A percentile compares a stretch with the other conserved stretches of the same genome.
phyloP scores from a whole-genome alignment of 1,140 invertebrate genomes.

The Lasaia peninsularis region DNA sequence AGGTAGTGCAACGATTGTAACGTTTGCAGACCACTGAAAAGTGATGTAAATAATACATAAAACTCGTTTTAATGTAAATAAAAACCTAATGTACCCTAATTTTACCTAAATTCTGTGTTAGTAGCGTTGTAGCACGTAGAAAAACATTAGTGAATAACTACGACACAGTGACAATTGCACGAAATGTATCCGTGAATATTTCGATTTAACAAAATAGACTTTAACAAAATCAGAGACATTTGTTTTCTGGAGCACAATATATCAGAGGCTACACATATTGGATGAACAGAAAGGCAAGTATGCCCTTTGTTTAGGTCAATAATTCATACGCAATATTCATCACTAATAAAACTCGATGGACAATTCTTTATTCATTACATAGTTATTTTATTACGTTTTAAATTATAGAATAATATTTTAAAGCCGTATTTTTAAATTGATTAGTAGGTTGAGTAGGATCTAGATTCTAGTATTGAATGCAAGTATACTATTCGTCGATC shows the following conservation, averaged over 20 bases:
- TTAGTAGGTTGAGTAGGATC: not conserved
- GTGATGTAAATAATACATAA: slow-evolving; percentile 74
- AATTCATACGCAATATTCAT: slow-evolving; percentile 18
- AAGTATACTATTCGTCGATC: slow-evolving; percentile 24
- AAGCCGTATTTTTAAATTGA: not conserved
- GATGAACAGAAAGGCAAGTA: slow-evolving; percentile 75
- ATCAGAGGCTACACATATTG: slow-evolving; percentile 62
- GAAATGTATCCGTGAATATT: slow-evolving; percentile 62
- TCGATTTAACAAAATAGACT: slow-evolving; percentile 38
- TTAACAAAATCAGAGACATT: slow-evolving; percentile 44
- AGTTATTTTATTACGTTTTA: no score
- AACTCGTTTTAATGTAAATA: slow-evolving; percentile 60
- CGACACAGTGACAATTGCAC: slow-evolving; percentile 64
- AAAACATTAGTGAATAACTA: slow-evolving; percentile 52
- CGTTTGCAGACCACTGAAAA: slow-evolving; percentile 64
- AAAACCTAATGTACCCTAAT: slow-evolving; percentile 40
- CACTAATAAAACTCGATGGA: not conserved
- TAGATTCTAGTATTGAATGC: not conserved
- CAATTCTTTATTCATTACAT: no score
- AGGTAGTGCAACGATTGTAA: slow-evolving; percentile 70
- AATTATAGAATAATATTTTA: no score
- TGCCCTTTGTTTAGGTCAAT: slow-evolving; percentile 55
- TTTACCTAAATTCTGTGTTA: slow-evolving; percentile 42
- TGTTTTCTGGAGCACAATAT: slow-evolving; percentile 54
- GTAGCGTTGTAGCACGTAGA: slow-evolving; percentile 46